Evolutionary conservation across 2,888 invertebrate genomes (phyloP).

Genomic region (Eutolmus rufibarbis): DNA sequence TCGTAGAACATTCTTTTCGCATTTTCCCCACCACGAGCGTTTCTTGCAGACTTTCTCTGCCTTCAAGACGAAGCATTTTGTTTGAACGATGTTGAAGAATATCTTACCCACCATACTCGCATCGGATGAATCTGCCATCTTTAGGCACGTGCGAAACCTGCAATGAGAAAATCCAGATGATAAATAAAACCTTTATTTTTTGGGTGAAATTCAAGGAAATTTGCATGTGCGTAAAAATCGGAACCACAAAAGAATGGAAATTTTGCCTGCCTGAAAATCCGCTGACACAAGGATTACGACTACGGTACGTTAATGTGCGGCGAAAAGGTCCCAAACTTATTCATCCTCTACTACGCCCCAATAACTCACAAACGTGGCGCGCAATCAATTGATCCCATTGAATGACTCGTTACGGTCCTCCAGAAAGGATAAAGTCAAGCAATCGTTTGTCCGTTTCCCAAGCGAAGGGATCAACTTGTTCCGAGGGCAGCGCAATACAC

Average conservation of each 20-base stretch:
- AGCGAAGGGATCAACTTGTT: slow-evolving; percentile 21
- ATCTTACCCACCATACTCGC: slow-evolving; percentile 90
- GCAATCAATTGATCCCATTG: slow-evolving; percentile 47
- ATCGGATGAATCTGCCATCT: slow-evolving; percentile 83
- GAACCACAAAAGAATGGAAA: not conserved
- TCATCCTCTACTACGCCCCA: slow-evolving; percentile 11
- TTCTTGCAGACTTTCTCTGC: slow-evolving; percentile 78
- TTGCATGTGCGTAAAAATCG: slow-evolving; percentile 4
- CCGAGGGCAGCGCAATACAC: not conserved
- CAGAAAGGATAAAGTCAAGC: slow-evolving; percentile 43
- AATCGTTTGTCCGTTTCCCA: slow-evolving; percentile 43
- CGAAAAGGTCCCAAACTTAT: not conserved
- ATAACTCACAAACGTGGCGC: slow-evolving; percentile 29
- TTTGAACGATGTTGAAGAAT: slow-evolving; percentile 95
- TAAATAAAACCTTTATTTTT: not conserved
- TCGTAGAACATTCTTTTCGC: slow-evolving; percentile 71
- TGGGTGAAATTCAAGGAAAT: not conserved
- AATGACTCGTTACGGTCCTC: slow-evolving; percentile 44
- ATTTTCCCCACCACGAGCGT: slow-evolving; percentile 84
- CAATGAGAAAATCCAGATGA: slow-evolving; percentile 50
- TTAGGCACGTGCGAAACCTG: slow-evolving; percentile 92
- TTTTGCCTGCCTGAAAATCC: not conserved
- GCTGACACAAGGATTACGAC: slow-evolving; percentile 12
- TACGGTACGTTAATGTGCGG: not conserved
- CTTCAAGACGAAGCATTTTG: slow-evolving; percentile 89